These are phyloP conservation scores for Zootermopsis nevadensis DNA, from an alignment of 2,888 invertebrate species.

Conservation along the genomic window DNA sequence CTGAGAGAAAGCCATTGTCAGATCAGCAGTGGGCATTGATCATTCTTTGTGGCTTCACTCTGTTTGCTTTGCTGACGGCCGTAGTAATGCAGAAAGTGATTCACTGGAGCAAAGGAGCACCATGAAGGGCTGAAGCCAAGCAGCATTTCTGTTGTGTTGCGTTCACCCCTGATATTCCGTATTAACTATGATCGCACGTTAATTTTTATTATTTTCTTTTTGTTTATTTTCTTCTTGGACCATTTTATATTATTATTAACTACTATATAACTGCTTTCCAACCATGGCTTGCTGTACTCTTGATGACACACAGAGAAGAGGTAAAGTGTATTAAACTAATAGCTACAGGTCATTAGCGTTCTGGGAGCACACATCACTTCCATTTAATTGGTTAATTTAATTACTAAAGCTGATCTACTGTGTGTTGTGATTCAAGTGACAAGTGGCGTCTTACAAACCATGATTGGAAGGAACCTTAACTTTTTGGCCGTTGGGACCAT, in stretches of 20 bases:
- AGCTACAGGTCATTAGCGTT: slow-evolving; percentile 5
- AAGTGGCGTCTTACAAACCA: neutral
- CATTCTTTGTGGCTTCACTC: slow-evolving; percentile 70
- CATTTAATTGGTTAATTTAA: neutral
- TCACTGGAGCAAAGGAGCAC: slow-evolving; percentile 28
- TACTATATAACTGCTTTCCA: slow-evolving; percentile 48
- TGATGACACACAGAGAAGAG: slow-evolving; percentile 26
- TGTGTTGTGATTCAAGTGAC: neutral
- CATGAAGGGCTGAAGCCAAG: neutral
- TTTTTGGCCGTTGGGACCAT: neutral
- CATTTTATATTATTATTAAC: slow-evolving; percentile 39
- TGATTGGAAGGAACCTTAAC: slow-evolving; percentile 1
- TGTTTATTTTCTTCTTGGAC: slow-evolving; percentile 41
- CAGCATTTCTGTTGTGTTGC: neutral
- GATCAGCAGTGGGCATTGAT: slow-evolving; percentile 74
- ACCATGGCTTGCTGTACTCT: slow-evolving; percentile 42
- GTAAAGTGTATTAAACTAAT: slow-evolving; percentile 31
- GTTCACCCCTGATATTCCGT: slow-evolving; percentile 34
- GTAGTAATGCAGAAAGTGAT: slow-evolving; percentile 70
- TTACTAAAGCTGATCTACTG: neutral
- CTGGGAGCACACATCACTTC: neutral
- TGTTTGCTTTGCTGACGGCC: slow-evolving; percentile 72
- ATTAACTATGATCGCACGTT: slow-evolving; percentile 31
- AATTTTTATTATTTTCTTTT: too few species aligned
- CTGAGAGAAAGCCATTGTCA: slow-evolving; percentile 63